Evolutionary conservation across 2,797 vertebrate genomes (phyloP), one percentile per base, ranked within the genome.

Genomic region (Falco concolor): DNA sequence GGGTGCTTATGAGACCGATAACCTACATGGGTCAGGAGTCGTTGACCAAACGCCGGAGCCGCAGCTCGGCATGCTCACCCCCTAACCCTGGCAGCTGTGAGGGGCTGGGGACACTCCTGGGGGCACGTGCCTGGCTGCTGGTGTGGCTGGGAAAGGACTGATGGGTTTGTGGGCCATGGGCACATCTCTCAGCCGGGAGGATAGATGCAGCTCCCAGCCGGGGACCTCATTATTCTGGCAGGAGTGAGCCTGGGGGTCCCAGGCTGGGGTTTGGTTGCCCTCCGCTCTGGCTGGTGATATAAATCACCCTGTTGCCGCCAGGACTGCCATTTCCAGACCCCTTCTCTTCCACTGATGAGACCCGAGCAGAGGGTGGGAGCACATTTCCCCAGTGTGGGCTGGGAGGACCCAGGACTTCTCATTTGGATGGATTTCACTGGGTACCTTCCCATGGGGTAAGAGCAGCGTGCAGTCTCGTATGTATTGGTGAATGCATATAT

Each of bases 21-120:
- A 96, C 93, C 97, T 91, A n/a, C 4, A 12, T 79, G 91, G 96
- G 95, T 97, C 91, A 96, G 92, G 82, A 96, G 95, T 65, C n/a
- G 1, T 6, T 76, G 77, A 53, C 94, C 65, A 64, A 42, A 27
- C 0, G 13, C 70, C 1, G 7, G 68, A 76, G 78, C 47, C 0
- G 0, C 11, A 20, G 64, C 56, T 69, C 5, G 3, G 47, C 0
- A 4, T 7, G 50, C 82, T 90, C 59, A 53, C 36, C 78, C 61
- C 61, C 8, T 1, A 3, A 45, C 93, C 56, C 50, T 1, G 6
- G 59, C 80, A 87, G 72, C 74, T 32, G 4, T 2, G 1, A 49
- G 49, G 82, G 83, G 63, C 80, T 68, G n/a, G 28, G 54, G 70
- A 93, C 77, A 59, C 79, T 68, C 69, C 84, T 44, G 50, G 47